phyloP scores from a whole-genome alignment of 2,888 invertebrate genomes.

The Cerceris rybyensis region DNA sequence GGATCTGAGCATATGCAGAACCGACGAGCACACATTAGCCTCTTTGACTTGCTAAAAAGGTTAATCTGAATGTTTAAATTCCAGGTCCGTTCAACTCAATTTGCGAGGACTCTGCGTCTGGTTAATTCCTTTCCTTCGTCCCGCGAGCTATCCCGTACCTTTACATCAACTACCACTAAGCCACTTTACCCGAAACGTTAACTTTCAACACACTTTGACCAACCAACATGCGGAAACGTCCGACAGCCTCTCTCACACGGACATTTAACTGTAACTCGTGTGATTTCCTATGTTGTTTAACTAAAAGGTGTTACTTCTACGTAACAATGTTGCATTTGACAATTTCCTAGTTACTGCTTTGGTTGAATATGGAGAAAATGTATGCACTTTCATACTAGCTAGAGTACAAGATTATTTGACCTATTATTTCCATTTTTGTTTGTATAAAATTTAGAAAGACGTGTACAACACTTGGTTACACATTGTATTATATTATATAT shows the following conservation, averaged over 20 bases:
- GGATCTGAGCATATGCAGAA: constrained; percentile 61
- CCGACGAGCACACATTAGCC: constrained; percentile 72
- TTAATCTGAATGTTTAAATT: constrained; percentile 81
- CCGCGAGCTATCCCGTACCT: constrained; percentile 25
- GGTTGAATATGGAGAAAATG: background rate
- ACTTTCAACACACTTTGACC: constrained; percentile 49
- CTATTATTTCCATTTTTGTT: too few species aligned
- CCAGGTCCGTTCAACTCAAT: constrained; percentile 77
- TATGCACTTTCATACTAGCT: too few species aligned
- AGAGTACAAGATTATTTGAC: too few species aligned
- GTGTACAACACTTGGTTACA: too few species aligned
- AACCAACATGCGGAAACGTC: constrained; percentile 45
- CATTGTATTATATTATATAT: too few species aligned
- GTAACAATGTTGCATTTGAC: constrained; percentile 5
- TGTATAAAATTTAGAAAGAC: too few species aligned
- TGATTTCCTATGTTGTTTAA: constrained; percentile 62
- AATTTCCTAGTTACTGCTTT: background rate
- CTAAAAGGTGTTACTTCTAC: constrained; percentile 63
- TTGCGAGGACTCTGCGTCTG: constrained; percentile 74
- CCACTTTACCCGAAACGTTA: constrained; percentile 45
- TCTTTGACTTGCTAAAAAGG: constrained; percentile 79
- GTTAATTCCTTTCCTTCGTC: constrained; percentile 72
- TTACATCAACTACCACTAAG: constrained; percentile 40
- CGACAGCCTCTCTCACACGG: constrained; percentile 23
- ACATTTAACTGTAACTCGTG: constrained; percentile 50